Base-by-base conservation (phyloP, 2,113 vertebrate genomes). In the Gallinago media region DNA sequence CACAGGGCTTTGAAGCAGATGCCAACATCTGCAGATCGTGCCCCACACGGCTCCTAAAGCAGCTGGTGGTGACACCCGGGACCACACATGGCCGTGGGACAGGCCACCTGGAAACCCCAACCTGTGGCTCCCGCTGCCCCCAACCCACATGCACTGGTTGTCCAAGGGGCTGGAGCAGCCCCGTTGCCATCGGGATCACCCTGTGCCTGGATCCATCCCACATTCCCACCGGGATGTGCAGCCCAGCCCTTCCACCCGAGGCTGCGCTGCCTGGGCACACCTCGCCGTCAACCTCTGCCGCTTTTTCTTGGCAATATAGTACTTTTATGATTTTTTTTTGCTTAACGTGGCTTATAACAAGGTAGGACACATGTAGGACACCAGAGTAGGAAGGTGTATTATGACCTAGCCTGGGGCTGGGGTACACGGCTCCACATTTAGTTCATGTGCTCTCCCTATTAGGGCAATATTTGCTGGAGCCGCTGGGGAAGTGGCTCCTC, bases 121-220 rank as follows among this genome's bases (percentile, higher is more conserved):
- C 38, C 17, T 4, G 36, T 0, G 7, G 7, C 34, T 68, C 61
- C 50, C 1, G 3, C 16, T 44, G 44, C 44, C 44, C 32, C 26
- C 73, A 56, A 12, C 31, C 27, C 2, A 0, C 77, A 42, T 65
- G 78, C 27, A 10, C 63, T 0, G 1, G 15, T 29, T 29, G 55
- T n/a, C 62, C 11, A 4, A 36, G 78, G 23, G 36, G 21, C 36
- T 4, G 11, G 2, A 14, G 63, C 27, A 61, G 44, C 56, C 26
- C 55, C 32, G 1, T 20, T 7, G 3, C 22, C 29, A 52, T 36
- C 1, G 5, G 59, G 36, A 47, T 10, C 23, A 9, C 42, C 63
- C 36, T 12, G 0, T 4, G 3, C 32, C 67, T 26, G 14, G 0
- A 13, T 49, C 15, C 67, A 44, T 15, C 66, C 85, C 8, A 0